Base-by-base conservation (phyloP, 2,797 vertebrate genomes). In the Apodemus agrarius region DNA sequence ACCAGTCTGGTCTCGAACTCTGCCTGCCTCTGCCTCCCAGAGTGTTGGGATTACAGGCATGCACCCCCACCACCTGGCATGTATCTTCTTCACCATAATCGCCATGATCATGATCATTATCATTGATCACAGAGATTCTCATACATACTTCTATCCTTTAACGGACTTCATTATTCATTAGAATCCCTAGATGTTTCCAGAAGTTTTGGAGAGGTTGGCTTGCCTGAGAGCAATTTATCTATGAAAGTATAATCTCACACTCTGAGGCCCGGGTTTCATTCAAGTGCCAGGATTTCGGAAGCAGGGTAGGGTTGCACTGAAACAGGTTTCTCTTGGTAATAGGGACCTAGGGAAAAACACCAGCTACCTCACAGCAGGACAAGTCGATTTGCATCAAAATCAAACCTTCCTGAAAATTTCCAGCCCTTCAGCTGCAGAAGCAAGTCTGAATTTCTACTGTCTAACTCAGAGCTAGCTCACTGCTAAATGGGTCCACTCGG, bases 401-500 rank as follows among this genome's bases (percentile, higher is more conserved):
- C 43, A 94, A 91, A 92, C 75, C 57, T 88, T 57, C 69, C 72
- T 86, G 65, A 84, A 81, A 84, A 46, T 72, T 34, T 40, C 90
- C 74, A 69, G 57, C 34, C n/a, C 61, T 95, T 96, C 29, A 49
- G 74, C 82, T 92, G 34, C 79, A 21, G 67, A 46, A 69, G 34
- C 2, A 46, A 86, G 81, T 40, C 1, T 46, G 91, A 76, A 81
- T 81, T 89, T 91, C n/a, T 85, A 6, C 59, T 79, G 37, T n/a
- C 17, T 59, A 46, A 57, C 49, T 5, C 40, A 7, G 82, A 96
- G 91, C 86, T 22, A 61, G 95, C 5, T 90, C 46, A 3, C 22
- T 16, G 67, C 83, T 88, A 81, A 93, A 40, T 65, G 91, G 85
- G 93, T 91, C 92, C 92, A 91, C 94, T 67, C 40, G 93, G 84